Base-by-base conservation (phyloP, 2,113 vertebrate genomes). In the Rutilus rutilus region DNA sequence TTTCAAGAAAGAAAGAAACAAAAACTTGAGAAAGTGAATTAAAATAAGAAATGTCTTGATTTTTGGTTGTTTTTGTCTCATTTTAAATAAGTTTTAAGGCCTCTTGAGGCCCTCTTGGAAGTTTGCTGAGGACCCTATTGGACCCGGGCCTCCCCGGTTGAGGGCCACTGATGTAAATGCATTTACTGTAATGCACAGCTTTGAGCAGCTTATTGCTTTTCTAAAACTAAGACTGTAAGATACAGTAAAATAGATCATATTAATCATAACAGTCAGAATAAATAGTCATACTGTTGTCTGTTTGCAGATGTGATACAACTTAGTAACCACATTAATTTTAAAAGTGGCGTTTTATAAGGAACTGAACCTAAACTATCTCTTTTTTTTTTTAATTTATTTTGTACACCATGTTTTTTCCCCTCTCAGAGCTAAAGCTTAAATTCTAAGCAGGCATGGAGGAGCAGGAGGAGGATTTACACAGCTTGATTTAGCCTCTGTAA, bases 371-470 rank as follows among this genome's bases (percentile, higher is more conserved):
- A 42, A 60, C 12, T n/a, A 62, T 59, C 33, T 9, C n/a, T n/a
- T n/a, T 19, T 82, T 50, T 14, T 50, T 14, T 19, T 23, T 0
- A 33, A 42, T 42, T 12, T 8, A 33, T 30, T 85, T 85, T 33
- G 39, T 83, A 64, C 52, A 23, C 10, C 81, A 50, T 82, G 39
- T 54, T 57, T 85, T 62, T 74, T 7, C 52, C 45, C 25, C 76
- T 36, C 45, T 78, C 57, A 7, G 65, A 78, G 85, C 45, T 50
- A 71, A 79, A 86, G 87, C 87, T 90, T 85, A 81, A 84, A 82
- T 87, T 39, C 73, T 85, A 69, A 79, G 79, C 17, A 45, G 65
- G 74, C 64, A 39, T 69, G 74, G 17, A 59, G 75, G 83, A 77
- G 36, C 74, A 50, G 33, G 33, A 73, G 62, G 64, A 50, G 71